Conservation (phyloP, 2,113 vertebrate genomes). For the Bos javanicus region DNA sequence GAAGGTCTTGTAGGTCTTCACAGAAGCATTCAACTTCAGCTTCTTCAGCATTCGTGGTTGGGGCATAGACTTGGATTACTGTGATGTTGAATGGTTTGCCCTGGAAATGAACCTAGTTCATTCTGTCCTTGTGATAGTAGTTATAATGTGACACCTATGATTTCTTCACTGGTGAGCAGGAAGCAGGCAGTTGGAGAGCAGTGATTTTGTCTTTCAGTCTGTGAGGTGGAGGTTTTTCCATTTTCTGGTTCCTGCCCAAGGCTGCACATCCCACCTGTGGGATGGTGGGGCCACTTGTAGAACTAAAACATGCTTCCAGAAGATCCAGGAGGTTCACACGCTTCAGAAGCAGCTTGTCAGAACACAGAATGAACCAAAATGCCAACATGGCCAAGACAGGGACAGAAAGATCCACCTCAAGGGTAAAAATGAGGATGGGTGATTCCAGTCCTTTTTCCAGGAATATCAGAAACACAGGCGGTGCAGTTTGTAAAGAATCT, state of each 20-base stretch:
- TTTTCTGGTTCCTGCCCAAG: neutral
- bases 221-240: neutral
- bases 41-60: neutral
- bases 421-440: neutral
- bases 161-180: neutral
- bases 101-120: neutral
- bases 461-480: neutral
- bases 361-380: neutral
- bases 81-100: neutral
- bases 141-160: neutral
- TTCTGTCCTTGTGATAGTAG: neutral
- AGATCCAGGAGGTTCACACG: neutral
- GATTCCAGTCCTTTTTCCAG: neutral
- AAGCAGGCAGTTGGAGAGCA: neutral
- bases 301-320: neutral
- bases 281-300: no score
- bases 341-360: neutral
- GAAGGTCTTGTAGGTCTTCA: neutral
- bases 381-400: neutral
- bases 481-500: neutral
- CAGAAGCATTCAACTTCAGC: neutral
- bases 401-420: neutral
- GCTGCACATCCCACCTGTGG: neutral
- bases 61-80: neutral
- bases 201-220: neutral